Evolutionary conservation across 1,140 invertebrate genomes (phyloP), one percentile per base, ranked within the genome.

Genomic region (Cataglyphis hispanica): DNA sequence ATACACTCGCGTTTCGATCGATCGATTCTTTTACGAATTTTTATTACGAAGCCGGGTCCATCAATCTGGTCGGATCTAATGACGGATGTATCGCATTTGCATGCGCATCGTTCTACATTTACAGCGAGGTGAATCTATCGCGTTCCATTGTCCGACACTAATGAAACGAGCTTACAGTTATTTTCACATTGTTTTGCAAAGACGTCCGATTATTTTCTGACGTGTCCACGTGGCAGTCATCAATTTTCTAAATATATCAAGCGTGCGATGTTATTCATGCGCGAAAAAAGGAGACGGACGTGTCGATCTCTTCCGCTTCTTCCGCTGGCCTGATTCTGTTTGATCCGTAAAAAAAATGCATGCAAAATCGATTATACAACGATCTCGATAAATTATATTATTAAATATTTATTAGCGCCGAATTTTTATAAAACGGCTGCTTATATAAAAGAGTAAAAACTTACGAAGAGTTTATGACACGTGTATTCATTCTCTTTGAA

Each of bases 151-250:
- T 83, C 53, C 31, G 63, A 60, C 27, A 25, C 64, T 67, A 86
- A 86, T 85, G 86, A 90, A 87, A 86, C 84, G 74, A 84, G 77
- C 86, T 87, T 86, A n/a, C 90, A 90, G 91, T 91, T 91, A 91
- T 84, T 87, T 77, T 70, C 34, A 76, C 87, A 86, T 90, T 90
- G 88, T 85, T 91, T 90, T 72, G 67, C 61, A 83, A 81, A 81
- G 31, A 37, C 34, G 66, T 60, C 37, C 37, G 66, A 83, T 83
- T 83, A 58, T 74, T 74, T 31, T 16, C 25, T 19, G 61, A 43
- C 46, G 27, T n/a, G 31, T n/a, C 5, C 16, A 50, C 31, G 75
- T 16, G 70, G n/a, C 25, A 2, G 43, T n/a, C 37, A 60, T 84
- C 43, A 46, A 69, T 76, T 84, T 61, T 78, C 25, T n/a, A 50